Evolutionary conservation across 2,888 invertebrate genomes (phyloP).

Genomic region (Temnothorax rugatulus): DNA sequence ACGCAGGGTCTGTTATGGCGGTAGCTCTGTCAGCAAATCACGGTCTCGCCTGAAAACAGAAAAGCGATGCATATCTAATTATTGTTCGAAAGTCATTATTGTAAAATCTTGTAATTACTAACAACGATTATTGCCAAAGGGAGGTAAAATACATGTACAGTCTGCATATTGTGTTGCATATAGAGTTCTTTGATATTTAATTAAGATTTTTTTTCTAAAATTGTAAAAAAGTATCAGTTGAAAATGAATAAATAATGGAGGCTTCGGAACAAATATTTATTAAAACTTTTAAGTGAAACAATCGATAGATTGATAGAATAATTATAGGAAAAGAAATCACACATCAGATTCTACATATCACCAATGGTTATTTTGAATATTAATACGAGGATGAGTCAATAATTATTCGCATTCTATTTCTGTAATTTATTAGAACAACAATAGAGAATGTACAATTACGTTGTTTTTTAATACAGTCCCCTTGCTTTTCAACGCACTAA

Average conservation of each 20-base stretch:
- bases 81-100: not conserved
- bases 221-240: not conserved
- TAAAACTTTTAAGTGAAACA: not conserved
- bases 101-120: not conserved
- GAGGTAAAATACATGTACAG: not conserved
- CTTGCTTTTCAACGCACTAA: too few relatives aligned
- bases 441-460: too few relatives aligned
- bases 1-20: slow-evolving; percentile 9
- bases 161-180: not conserved
- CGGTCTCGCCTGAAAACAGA: slow-evolving; percentile 31
- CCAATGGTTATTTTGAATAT: not conserved
- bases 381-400: not conserved
- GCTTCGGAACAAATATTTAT: not conserved
- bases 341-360: not conserved
- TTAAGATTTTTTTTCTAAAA: not conserved
- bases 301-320: not conserved
- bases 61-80: slow-evolving; percentile 5
- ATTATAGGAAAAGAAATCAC: not conserved
- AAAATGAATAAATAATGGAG: not conserved
- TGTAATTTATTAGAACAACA: too few relatives aligned
- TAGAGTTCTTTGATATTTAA: not conserved
- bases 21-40: slow-evolving; percentile 8
- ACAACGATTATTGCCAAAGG: too few relatives aligned
- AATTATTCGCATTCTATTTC: too few relatives aligned
- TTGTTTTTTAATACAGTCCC: too few relatives aligned